Percentiles rank a stretch among this genome's conserved stretches.
phyloP scores from a whole-genome alignment of 2,797 vertebrate genomes.

The Cyclura pinguis region DNA sequence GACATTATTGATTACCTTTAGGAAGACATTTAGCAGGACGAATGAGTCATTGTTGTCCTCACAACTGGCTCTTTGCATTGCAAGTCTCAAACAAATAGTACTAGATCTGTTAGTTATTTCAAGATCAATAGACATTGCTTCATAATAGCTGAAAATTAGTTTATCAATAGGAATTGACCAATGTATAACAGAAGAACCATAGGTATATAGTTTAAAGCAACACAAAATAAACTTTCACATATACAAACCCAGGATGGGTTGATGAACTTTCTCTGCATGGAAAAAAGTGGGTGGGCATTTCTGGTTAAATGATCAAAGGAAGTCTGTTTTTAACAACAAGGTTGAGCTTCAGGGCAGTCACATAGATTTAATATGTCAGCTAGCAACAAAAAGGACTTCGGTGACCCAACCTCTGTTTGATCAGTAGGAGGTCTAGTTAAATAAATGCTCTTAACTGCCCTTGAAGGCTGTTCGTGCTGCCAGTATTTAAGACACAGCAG shows the following conservation, averaged over 20 bases:
- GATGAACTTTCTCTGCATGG: background rate
- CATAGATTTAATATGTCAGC: background rate
- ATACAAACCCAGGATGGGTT: background rate
- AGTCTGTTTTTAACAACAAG: constrained; percentile 2
- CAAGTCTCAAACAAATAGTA: constrained; percentile 67
- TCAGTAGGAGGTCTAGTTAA: background rate
- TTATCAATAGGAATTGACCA: constrained; percentile 69
- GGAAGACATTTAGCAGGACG: constrained; percentile 72
- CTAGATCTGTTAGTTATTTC: constrained; percentile 67
- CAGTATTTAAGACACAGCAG: background rate
- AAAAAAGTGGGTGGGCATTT: background rate
- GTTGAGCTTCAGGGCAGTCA: background rate
- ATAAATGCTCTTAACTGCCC: constrained; percentile 38
- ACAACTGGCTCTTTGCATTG: constrained; percentile 57
- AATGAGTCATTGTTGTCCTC: constrained; percentile 74
- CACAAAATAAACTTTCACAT: background rate
- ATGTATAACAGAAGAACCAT: constrained; percentile 57
- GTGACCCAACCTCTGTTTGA: constrained; percentile 4
- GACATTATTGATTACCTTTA: constrained; percentile 78
- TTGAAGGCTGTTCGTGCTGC: background rate
- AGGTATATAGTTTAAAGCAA: constrained; percentile 39
- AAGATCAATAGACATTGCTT: constrained; percentile 67
- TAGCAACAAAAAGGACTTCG: constrained; percentile 28
- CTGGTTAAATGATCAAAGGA: background rate
- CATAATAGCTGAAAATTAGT: constrained; percentile 74